Base-by-base conservation (phyloP, 1,140 invertebrate species). In the Neuroterus valhalla region DNA sequence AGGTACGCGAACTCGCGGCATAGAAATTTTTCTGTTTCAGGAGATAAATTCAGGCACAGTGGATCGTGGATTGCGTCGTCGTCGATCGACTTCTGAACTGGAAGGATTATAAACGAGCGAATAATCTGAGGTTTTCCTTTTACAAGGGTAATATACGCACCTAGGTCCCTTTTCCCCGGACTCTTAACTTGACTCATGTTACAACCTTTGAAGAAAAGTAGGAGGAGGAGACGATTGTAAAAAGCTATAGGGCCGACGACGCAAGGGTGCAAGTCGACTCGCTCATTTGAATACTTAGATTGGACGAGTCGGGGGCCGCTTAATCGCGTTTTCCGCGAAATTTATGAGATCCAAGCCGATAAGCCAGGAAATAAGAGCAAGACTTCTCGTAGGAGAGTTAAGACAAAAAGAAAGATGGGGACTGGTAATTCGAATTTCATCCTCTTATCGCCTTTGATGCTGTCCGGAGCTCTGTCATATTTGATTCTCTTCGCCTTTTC, bases 261-360 rank as follows among this genome's bases (percentile, higher is more conserved):
- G 70, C 69, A 73, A 44, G 44, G 66, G 66, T 70, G 76, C 48
- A 75, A 75, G 77, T 76, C 44, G 72, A 82, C 81, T 84, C 82
- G 84, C 88, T 89, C 87, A 89, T 90, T 90, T 90, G 87, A 90
- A 90, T 89, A 89, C 89, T 89, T 89, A 89, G 86, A 89, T 90
- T 90, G 88, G 88, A 89, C 87, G 84, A 84, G 83, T 85, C 84
- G 77, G 81, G 84, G 82, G 82, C 82, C 82, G 86, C 82, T 89
- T 90, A 90, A 90, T 89, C 88, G 87, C 85, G 85, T 88, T 89
- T 89, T 87, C 86, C 79, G 81, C 77, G 82, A 86, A 89, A 90
- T 90, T 89, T 89, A 90, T 89, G 87, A 88, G 88, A 90, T 89
- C 81, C 79, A 76, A 82, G 78, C 86, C 82, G 89, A 88, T 88